Evolutionary conservation across 2,113 vertebrate species (phyloP).

Genomic region (Pica pica): DNA sequence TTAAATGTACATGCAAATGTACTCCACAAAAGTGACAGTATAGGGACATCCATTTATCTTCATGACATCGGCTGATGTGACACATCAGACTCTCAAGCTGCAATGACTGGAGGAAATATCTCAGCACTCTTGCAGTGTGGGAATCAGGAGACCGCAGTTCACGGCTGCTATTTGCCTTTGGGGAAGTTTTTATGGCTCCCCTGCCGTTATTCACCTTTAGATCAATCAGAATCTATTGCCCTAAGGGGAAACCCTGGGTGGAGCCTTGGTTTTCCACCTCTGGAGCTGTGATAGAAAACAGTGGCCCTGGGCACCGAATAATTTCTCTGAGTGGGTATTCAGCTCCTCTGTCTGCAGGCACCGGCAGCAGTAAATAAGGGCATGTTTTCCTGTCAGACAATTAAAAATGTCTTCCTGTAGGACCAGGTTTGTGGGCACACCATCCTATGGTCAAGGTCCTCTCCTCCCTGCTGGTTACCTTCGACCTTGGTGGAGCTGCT

Average conservation of each 20-base stretch:
- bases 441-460: not conserved
- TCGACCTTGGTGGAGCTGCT: not conserved
- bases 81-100: not conserved
- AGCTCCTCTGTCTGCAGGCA: not conserved
- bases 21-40: rapidly evolving
- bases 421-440: not conserved
- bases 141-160: not conserved
- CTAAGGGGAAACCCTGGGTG: not conserved
- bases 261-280: not conserved
- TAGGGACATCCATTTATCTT: not conserved
- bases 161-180: not conserved
- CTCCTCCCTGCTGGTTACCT: not conserved
- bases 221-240: not conserved
- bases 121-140: not conserved
- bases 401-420: not conserved
- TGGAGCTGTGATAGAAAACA: not conserved
- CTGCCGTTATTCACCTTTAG: not conserved
- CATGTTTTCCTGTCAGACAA: not conserved
- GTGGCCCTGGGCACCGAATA: not conserved
- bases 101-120: not conserved
- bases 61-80: rapidly evolving
- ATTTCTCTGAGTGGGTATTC: not conserved
- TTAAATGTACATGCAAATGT: not conserved
- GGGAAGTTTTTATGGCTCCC: not conserved
- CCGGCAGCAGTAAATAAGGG: not conserved